These are phyloP conservation scores for Drosophila fuyamai DNA, from an alignment of 1,140 invertebrate genomes.

Conservation along the genomic window DNA sequence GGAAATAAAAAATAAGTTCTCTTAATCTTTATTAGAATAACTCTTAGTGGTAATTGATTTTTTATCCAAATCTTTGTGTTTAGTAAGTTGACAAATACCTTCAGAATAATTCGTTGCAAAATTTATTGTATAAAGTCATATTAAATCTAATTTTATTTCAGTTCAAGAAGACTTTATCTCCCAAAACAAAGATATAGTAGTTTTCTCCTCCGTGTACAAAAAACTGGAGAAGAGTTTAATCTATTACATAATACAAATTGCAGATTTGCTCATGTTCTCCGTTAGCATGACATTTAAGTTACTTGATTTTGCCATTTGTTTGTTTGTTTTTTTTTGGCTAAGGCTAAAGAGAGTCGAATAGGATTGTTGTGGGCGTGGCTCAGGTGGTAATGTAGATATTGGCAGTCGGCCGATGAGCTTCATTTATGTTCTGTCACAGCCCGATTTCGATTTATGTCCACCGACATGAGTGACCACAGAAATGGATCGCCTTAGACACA, in stretches of 20 bases:
- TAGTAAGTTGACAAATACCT: no score
- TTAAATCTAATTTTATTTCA: no score
- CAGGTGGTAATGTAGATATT: constrained; percentile 41
- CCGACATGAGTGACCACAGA: constrained; percentile 44
- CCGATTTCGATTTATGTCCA: constrained; percentile 45
- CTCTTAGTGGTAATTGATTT: no score
- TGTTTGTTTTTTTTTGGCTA: constrained; percentile 21
- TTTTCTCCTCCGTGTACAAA: constrained; percentile 11
- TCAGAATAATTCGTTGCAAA: no score
- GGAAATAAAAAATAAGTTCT: no score
- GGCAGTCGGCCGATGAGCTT: constrained; percentile 53
- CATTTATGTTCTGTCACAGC: constrained; percentile 56
- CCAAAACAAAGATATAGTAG: no score
- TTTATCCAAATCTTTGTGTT: no score
- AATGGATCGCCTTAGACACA: constrained; percentile 25
- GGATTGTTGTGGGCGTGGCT: neutral
- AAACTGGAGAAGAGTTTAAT: constrained; percentile 68
- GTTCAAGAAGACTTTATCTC: no score
- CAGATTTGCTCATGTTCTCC: constrained; percentile 66
- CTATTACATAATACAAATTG: constrained; percentile 73
- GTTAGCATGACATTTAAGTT: constrained; percentile 78
- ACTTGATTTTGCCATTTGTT: constrained; percentile 56
- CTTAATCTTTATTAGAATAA: no score
- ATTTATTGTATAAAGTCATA: no score
- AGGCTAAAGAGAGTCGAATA: neutral